Evolutionary conservation across 2,113 vertebrate species (phyloP).

Genomic region (Fulmarus glacialis): DNA sequence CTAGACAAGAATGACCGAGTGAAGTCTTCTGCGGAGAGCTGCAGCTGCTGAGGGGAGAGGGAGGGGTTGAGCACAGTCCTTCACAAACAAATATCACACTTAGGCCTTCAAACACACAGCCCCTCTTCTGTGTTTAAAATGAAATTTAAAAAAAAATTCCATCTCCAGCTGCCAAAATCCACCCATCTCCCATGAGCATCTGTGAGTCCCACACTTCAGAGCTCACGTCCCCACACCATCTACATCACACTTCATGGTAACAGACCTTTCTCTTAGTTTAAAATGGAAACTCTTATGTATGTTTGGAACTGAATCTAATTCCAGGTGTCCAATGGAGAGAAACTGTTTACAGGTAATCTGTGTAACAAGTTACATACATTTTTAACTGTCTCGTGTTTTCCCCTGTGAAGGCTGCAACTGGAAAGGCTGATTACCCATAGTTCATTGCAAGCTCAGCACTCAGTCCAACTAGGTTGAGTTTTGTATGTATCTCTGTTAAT

Average conservation of each 20-base stretch:
- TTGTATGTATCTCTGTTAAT: constrained; percentile 87
- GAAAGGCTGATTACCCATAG: constrained; percentile 79
- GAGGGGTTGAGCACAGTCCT: constrained; percentile 79
- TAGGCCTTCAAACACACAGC: constrained; percentile 81
- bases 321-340: constrained; percentile 73
- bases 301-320: constrained; percentile 71
- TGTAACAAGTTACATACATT: constrained; percentile 79
- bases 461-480: constrained; percentile 79
- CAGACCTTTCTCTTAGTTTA: constrained; percentile 67
- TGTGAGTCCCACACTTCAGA: constrained; percentile 46
- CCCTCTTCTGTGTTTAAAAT: constrained; percentile 72
- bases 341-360: constrained; percentile 82
- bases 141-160: constrained; percentile 49
- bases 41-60: constrained; percentile 91
- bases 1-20: constrained; percentile 94
- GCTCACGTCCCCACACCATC: constrained; percentile 37
- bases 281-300: constrained; percentile 64
- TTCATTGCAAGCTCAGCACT: constrained; percentile 78
- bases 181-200: constrained; percentile 60
- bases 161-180: constrained; percentile 77
- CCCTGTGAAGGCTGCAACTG: constrained; percentile 75
- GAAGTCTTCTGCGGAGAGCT: constrained; percentile 89
- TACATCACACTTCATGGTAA: constrained; percentile 58
- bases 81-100: constrained; percentile 78
- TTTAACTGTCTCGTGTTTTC: constrained; percentile 78